Conservation (phyloP, 2,797 vertebrate species). For the Hemibagrus guttatus region DNA sequence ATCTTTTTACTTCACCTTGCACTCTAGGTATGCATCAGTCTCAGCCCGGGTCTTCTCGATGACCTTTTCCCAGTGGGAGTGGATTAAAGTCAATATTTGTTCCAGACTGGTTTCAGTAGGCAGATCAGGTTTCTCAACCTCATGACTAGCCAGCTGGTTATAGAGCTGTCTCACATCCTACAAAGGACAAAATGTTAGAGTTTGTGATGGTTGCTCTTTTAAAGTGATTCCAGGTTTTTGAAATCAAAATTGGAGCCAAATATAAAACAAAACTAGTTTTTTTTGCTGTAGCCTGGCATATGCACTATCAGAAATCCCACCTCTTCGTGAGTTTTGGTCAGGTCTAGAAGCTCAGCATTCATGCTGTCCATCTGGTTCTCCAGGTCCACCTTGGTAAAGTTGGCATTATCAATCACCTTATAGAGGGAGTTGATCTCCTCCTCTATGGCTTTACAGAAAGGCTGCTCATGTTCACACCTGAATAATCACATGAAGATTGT, state of each 20-base stretch:
- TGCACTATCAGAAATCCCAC: constrained; percentile 60
- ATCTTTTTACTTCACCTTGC: constrained; percentile 77
- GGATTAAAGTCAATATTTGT: constrained; percentile 85
- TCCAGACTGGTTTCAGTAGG: constrained; percentile 84
- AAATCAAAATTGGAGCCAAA: neutral
- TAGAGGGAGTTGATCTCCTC: constrained; percentile 90
- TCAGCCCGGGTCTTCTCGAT: constrained; percentile 84
- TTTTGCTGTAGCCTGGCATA: neutral
- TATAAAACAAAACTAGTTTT: neutral
- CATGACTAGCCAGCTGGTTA: constrained; percentile 83
- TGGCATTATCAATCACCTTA: constrained; percentile 90
- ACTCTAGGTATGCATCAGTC: constrained; percentile 79
- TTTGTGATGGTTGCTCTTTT: neutral
- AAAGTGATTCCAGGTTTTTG: neutral
- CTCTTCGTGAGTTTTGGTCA: constrained; percentile 85
- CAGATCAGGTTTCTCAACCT: constrained; percentile 81
- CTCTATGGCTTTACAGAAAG: constrained; percentile 86
- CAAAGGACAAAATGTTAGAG: neutral
- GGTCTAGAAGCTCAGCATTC: constrained; percentile 80
- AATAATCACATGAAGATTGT: constrained; percentile 34
- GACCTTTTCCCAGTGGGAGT: constrained; percentile 89
- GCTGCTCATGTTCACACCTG: constrained; percentile 91
- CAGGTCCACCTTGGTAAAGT: constrained; percentile 83
- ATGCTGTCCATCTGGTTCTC: constrained; percentile 87
- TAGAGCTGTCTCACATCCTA: constrained; percentile 89